Evolutionary conservation across 2,888 invertebrate species (phyloP), one percentile per base, ranked within the genome.

Genomic region (Pollenia griseotomentosa): DNA sequence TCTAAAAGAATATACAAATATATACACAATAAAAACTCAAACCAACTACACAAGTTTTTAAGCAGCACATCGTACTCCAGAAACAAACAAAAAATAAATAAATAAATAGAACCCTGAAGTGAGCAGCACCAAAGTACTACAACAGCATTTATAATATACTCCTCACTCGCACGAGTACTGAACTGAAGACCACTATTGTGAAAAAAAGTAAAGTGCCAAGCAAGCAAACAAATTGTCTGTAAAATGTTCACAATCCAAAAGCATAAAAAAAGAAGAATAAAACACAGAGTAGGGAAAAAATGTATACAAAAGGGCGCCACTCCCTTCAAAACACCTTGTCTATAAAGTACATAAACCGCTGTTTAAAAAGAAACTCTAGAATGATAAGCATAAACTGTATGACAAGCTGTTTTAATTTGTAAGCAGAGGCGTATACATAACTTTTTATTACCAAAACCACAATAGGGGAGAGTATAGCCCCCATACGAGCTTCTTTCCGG

Each of bases 181-280:
- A 57, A 68, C 63, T 12, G 33, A 40, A 10, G 59, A 70, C 73
- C 71, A 86, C 78, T 83, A 79, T 79, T 55, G 83, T 74, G 75
- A 42, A 74, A 86, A 74, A 79, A 83, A 82, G 79, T 80, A 82
- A 87, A 87, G 84, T 87, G 86, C 86, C 87, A 87, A 87, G 87
- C 74, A 73, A 87, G 87, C 87, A 87, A 87, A 87, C 87, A 87
- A 87, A 87, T 87, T 87, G 87, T 87, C 87, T 87, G 87, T 87
- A 84, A 87, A 87, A 87, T 84, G 84, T 83, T 74, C 83, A 74
- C 68, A 79, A 79, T 40, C 65, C 53, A 73, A 80, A 63, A 57
- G 57, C 51, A n/a, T 70, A 33, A 68, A 74, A 59, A 74, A 55
- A 55, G 11, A 66, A 57, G 14, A 51, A 46, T 57, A 16, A 59